Evolutionary conservation across 2,113 vertebrate genomes (phyloP).

Genomic region (Ceyx margarethae): DNA sequence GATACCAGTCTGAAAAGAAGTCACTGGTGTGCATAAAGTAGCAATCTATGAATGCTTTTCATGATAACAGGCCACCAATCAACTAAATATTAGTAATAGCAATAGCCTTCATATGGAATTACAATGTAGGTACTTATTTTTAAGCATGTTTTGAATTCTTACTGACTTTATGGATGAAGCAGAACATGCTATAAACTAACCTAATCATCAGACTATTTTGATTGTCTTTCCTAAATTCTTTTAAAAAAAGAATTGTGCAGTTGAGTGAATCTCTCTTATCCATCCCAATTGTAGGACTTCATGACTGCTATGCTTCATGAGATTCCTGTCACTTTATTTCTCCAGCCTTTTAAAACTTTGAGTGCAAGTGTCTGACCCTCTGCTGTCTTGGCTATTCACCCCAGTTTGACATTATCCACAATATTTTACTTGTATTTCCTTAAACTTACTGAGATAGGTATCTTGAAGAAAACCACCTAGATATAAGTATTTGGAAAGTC

Average conservation of each 20-base stretch:
- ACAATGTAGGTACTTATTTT: background rate
- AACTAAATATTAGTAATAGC: background rate
- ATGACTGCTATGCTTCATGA: background rate
- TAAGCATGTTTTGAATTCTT: background rate
- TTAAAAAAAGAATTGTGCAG: background rate
- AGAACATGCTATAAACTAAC: background rate
- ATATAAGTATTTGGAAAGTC: background rate
- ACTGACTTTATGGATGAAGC: background rate
- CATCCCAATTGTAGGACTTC: background rate
- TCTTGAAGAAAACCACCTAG: background rate
- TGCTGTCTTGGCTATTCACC: background rate
- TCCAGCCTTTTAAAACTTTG: background rate
- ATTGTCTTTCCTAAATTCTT: background rate
- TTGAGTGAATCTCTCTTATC: background rate
- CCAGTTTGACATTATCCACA: background rate
- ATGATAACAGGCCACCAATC: background rate
- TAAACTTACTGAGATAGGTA: background rate
- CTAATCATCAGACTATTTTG: background rate
- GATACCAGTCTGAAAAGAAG: background rate
- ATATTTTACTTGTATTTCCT: background rate
- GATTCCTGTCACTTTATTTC: background rate
- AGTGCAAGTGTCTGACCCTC: background rate
- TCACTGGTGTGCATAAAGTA: background rate
- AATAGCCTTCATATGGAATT: background rate
- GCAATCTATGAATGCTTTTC: background rate